These are phyloP conservation scores for Drosophila yooni DNA, from an alignment of 2,888 invertebrate genomes.

Conservation along the genomic window DNA sequence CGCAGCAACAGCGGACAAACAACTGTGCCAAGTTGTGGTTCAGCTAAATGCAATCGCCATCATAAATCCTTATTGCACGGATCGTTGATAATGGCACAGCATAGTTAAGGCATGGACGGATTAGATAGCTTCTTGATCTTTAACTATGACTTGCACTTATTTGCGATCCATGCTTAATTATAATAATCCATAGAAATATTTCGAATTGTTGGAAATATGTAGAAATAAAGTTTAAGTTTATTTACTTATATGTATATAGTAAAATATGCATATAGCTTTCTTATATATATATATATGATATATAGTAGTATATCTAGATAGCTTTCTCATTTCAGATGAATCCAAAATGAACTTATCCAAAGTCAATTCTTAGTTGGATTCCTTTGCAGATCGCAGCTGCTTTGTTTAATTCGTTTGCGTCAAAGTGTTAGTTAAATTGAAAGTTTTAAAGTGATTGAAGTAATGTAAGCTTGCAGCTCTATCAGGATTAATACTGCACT, in stretches of 20 bases:
- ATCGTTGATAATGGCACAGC: constrained; percentile 7
- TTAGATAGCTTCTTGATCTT: not conserved
- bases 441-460: constrained; percentile 1
- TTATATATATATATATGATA: no score
- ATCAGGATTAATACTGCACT: not conserved
- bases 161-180: constrained; percentile 1
- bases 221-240: constrained; percentile 10
- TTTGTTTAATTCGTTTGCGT: not conserved
- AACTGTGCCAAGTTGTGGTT: not conserved
- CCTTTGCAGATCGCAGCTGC: not conserved
- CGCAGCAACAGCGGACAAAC: not conserved
- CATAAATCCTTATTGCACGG: not conserved
- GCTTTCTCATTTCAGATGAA: not conserved
- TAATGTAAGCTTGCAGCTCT: constrained; percentile 16
- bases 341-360: not conserved
- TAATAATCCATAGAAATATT: not conserved
- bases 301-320: not conserved
- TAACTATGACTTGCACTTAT: constrained; percentile 22
- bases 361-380: not conserved
- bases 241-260: no score
- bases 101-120: constrained; percentile 1
- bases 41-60: not conserved
- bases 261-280: no score
- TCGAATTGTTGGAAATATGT: not conserved
- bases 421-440: not conserved